Conservation (phyloP, 2,888 invertebrate species). For the Chirona hameri region DNA sequence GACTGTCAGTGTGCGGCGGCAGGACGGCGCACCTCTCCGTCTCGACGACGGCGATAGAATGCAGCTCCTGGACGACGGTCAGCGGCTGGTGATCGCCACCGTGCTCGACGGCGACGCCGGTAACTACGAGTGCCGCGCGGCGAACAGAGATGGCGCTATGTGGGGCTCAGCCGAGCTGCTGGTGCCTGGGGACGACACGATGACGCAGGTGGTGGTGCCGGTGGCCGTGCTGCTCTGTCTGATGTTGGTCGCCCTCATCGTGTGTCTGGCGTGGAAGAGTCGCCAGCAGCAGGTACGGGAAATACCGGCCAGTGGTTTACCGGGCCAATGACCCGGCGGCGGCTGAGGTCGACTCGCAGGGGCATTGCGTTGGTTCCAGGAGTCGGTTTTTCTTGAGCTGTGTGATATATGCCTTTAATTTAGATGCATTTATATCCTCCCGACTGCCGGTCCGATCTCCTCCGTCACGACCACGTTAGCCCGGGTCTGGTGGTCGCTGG, state of each 20-base stretch:
- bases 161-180: not conserved
- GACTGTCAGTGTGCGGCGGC: not conserved
- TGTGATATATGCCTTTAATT: too few relatives aligned
- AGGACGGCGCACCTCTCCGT: not conserved
- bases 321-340: too few relatives aligned
- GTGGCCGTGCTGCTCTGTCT: conserved; percentile 33
- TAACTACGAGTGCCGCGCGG: conserved; percentile 30
- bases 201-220: conserved; percentile 29
- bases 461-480: too few relatives aligned
- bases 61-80: not conserved
- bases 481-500: too few relatives aligned
- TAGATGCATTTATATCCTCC: too few relatives aligned
- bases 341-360: too few relatives aligned
- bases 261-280: not conserved
- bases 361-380: too few relatives aligned
- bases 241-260: conserved; percentile 32
- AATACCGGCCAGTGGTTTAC: too few relatives aligned
- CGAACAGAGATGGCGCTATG: not conserved
- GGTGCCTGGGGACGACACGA: conserved; percentile 6
- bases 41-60: not conserved
- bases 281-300: not conserved
- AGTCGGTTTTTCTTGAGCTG: too few relatives aligned
- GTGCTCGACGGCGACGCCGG: conserved; percentile 32
- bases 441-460: too few relatives aligned
- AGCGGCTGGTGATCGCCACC: conserved; percentile 29